Base-by-base conservation (phyloP, 2,888 invertebrate species). In the Caenorhabditis sp. region DNA sequence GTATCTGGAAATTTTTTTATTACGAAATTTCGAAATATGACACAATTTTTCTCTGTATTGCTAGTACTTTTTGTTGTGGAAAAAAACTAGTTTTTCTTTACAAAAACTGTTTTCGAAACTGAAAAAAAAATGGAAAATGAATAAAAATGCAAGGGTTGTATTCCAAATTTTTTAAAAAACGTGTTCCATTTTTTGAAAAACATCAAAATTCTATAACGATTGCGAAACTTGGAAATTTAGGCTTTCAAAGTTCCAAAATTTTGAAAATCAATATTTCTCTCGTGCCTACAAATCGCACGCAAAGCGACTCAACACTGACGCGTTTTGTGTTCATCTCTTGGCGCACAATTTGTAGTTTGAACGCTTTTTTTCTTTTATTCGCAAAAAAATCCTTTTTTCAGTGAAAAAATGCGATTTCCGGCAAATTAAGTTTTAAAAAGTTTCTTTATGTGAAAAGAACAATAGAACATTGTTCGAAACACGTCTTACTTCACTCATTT, bases 1-100 rank as follows among this genome's bases (percentile, higher is more conserved):
- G 65, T 67, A 53, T 26, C 71, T 71, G 71, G 51, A 58, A 71
- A 70, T 67, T 67, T 58, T 62, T 31, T 31, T 31, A 31, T 31
- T 31, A 10, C 10, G 31, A 31, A 6, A 31, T 31, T 31, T 31
- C 31, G 70, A 66, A 71, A 71, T 71, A 55, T 59, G 58, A 23
- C 61, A 43, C 26, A 31, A 64, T 21, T 37, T 49, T 27, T 31
- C 10, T 31, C 31, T 31, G 31, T 31, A 31, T 31, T 50, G 5
- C 17, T 19, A 3, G 17, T 14, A 4, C 3, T 50, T 50, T 50
- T 50, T 50, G 50, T 37, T 50, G 50, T n/a, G 17, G 17, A 31
- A 31, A 4, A n/a, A n/a, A n/a, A n/a, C n/a, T n/a, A n/a, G n/a
- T n/a, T n/a, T n/a, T n/a, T n/a, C n/a, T n/a, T n/a, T n/a, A n/a